phyloP scores from a whole-genome alignment of 2,797 vertebrate genomes.

The Epinephelus awoara region DNA sequence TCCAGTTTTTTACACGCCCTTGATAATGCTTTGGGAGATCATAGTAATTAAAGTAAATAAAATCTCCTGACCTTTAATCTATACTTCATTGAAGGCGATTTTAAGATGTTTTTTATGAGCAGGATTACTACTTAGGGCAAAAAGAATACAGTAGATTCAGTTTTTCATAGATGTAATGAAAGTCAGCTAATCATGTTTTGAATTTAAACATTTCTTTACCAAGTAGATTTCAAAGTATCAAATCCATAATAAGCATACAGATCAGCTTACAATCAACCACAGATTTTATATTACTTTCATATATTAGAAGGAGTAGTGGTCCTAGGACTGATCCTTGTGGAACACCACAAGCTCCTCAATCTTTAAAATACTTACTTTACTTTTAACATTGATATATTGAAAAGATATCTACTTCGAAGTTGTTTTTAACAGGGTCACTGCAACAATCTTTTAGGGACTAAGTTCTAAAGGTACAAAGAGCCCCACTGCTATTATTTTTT shows the following conservation, averaged over 20 bases:
- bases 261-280: background rate
- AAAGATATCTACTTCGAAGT: background rate
- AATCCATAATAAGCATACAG: background rate
- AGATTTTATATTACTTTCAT: background rate
- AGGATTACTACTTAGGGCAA: background rate
- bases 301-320: background rate
- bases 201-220: no score
- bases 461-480: background rate
- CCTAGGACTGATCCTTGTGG: slow-evolving; percentile 6
- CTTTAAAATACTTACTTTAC: background rate
- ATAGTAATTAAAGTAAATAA: background rate
- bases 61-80: background rate
- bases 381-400: slow-evolving; percentile 12
- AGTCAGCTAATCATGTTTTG: no score
- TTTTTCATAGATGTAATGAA: background rate
- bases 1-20: background rate
- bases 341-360: background rate
- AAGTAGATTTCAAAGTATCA: no score
- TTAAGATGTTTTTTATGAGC: background rate
- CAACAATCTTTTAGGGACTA: background rate
- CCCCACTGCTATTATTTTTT: background rate
- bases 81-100: background rate
- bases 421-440: background rate
- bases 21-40: background rate
- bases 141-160: background rate